phyloP scores from a whole-genome alignment of 2,888 invertebrate genomes.

The Scaeva pyrastri region DNA sequence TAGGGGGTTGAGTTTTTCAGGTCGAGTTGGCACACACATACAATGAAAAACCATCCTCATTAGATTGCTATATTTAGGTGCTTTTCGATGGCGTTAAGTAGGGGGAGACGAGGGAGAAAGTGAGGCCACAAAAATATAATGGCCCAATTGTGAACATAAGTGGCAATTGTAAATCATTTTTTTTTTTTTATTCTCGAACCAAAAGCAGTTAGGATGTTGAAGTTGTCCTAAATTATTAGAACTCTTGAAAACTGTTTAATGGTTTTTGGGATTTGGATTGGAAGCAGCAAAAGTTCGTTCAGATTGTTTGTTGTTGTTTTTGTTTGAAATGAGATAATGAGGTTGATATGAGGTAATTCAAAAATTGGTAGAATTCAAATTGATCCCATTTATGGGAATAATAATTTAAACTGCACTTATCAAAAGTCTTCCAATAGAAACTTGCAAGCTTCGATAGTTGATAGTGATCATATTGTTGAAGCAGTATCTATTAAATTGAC shows the following conservation, averaged over 20 bases:
- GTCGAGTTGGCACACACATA: background rate
- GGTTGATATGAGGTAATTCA: slow-evolving; percentile 6
- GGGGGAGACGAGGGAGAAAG: background rate
- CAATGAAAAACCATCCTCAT: slow-evolving; percentile 41
- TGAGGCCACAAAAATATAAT: slow-evolving; percentile 66
- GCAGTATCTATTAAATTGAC: no score
- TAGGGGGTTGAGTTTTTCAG: slow-evolving; percentile 10
- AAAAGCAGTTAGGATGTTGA: slow-evolving; percentile 7
- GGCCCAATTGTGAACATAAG: slow-evolving; percentile 74
- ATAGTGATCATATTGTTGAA: no score
- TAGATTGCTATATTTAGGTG: slow-evolving; percentile 12
- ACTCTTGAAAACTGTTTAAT: slow-evolving; percentile 41
- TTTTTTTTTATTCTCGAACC: background rate
- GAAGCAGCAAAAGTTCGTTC: slow-evolving; percentile 22
- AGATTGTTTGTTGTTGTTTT: background rate
- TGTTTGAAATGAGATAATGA: slow-evolving; percentile 19
- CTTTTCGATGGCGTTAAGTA: background rate
- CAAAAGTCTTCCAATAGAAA: no score
- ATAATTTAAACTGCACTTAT: no score
- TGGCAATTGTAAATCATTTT: slow-evolving; percentile 75
- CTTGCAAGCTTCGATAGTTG: no score
- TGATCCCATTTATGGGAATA: no score
- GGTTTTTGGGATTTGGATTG: slow-evolving; percentile 55
- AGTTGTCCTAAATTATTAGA: slow-evolving; percentile 61
- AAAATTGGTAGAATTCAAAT: no score